Conservation (phyloP, 2,888 invertebrate genomes). For the Chrysomela aeneicollis region DNA sequence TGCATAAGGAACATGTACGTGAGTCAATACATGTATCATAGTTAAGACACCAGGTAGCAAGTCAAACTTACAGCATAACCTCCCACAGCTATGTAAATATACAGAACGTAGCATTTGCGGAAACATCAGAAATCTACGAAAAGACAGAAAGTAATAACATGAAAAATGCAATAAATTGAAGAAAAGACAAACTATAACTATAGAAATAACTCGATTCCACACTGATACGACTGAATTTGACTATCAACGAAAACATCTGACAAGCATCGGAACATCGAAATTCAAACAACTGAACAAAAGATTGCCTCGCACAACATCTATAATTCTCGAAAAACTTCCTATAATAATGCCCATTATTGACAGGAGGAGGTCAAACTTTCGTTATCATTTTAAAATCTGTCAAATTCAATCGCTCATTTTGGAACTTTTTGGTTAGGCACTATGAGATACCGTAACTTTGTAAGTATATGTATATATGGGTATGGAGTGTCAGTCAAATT, state of each 20-base stretch:
- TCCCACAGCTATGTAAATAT: slow-evolving; percentile 30
- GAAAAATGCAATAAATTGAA: slow-evolving; percentile 32
- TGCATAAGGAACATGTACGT: no score
- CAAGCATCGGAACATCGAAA: slow-evolving; percentile 21
- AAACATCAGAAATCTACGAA: slow-evolving; percentile 33
- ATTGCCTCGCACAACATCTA: slow-evolving; percentile 23
- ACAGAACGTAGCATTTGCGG: slow-evolving; percentile 15
- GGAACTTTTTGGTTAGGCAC: slow-evolving; percentile 38
- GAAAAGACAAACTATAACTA: slow-evolving; percentile 54
- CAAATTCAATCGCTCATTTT: slow-evolving; percentile 32
- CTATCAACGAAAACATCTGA: slow-evolving; percentile 14
- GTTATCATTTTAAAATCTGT: slow-evolving; percentile 22
- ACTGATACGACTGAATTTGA: slow-evolving; percentile 50
- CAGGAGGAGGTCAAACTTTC: slow-evolving; percentile 29
- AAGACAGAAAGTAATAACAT: slow-evolving; percentile 29
- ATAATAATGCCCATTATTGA: slow-evolving; percentile 16
- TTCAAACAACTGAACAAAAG: slow-evolving; percentile 32
- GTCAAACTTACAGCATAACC: slow-evolving; percentile 10
- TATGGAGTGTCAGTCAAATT: slow-evolving; percentile 32
- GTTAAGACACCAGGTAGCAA: slow-evolving; percentile 13
- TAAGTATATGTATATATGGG: slow-evolving; percentile 35
- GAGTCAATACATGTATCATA: not conserved
- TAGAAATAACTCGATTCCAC: slow-evolving; percentile 53
- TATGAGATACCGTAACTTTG: slow-evolving; percentile 39
- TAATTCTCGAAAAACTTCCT: slow-evolving; percentile 11